These are phyloP conservation scores for Eptatretus burgeri DNA, from an alignment of 2,113 vertebrate species.

Conservation along the genomic window DNA sequence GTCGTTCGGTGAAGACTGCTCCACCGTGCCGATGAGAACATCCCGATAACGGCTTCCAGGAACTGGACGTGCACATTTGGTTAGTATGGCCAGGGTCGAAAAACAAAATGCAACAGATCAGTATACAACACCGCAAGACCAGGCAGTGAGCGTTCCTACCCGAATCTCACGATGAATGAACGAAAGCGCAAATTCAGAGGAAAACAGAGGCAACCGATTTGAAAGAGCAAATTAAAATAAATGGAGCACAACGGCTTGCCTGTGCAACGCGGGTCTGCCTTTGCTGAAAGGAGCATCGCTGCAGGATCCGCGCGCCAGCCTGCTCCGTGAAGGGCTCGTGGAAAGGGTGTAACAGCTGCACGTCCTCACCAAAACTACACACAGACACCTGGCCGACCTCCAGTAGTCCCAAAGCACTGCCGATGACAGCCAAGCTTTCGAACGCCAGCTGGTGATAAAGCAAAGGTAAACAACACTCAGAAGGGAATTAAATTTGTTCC, in stretches of 20 bases:
- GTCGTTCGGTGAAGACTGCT: too few relatives aligned
- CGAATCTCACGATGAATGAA: background rate
- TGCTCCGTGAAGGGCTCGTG: conserved; percentile 64
- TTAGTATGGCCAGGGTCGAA: too few relatives aligned
- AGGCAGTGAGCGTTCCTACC: too few relatives aligned
- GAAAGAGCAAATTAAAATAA: too few relatives aligned
- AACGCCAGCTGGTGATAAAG: conserved; percentile 43
- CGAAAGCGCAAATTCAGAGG: background rate
- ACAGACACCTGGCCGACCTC: conserved; percentile 85
- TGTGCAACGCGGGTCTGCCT: conserved; percentile 92
- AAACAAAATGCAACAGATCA: too few relatives aligned
- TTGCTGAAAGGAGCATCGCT: conserved; percentile 76
- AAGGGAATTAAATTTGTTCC: conserved; percentile 6
- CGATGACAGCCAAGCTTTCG: conserved; percentile 72
- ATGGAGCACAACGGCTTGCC: conserved; percentile 13
- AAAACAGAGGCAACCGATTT: too few relatives aligned
- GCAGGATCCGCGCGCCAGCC: conserved; percentile 46
- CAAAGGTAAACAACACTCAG: conserved; percentile 5
- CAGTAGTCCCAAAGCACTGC: conserved; percentile 57
- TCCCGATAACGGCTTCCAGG: conserved; percentile 43
- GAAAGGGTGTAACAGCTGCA: conserved; percentile 72
- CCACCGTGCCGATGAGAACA: conserved; percentile 52
- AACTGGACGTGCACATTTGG: conserved; percentile 24
- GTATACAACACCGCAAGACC: conserved; percentile 7
- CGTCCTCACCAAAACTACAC: conserved; percentile 80